A percentile compares a stretch with the other conserved stretches of the same genome.
phyloP scores from a whole-genome alignment of 1,140 invertebrate species.

The Drosophila subpulchrella region DNA sequence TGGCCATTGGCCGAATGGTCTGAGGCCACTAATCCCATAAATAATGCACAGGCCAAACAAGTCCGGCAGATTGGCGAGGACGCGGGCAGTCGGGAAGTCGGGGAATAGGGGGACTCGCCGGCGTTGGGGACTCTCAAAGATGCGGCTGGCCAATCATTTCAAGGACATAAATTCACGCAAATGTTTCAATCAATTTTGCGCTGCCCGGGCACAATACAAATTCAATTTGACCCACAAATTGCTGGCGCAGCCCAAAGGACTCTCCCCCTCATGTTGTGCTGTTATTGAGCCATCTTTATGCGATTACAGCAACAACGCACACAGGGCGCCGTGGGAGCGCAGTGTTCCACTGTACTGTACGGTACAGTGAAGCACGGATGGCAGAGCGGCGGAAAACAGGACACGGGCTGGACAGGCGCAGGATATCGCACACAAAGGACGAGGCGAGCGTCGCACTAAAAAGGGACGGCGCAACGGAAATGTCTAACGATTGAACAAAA shows the following conservation, averaged over 20 bases:
- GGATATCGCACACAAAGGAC: constrained; percentile 68
- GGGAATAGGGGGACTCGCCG: background rate
- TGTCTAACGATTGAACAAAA: constrained; percentile 79
- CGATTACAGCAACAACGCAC: constrained; percentile 72
- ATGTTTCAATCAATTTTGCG: constrained; percentile 81
- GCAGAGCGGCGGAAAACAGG: constrained; percentile 22
- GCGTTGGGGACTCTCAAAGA: constrained; percentile 42
- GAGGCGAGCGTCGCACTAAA: constrained; percentile 64
- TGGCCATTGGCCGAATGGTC: constrained; percentile 52
- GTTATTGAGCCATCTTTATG: constrained; percentile 81
- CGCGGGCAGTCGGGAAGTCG: background rate
- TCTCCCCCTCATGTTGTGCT: constrained; percentile 53
- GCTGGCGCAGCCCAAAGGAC: constrained; percentile 63
- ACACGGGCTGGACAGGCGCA: constrained; percentile 26
- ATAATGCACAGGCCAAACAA: constrained; percentile 62
- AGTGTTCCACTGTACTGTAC: background rate
- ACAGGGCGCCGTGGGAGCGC: constrained; percentile 27
- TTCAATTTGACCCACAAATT: constrained; percentile 83
- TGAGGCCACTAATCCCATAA: constrained; percentile 75
- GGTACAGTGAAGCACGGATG: constrained; percentile 29
- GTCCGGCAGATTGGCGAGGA: constrained; percentile 35
- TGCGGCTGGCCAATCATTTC: constrained; percentile 76
- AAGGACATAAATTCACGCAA: constrained; percentile 82
- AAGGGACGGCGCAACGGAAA: constrained; percentile 77
- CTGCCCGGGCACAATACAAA: constrained; percentile 75